A percentile compares a stretch with the other conserved stretches of the same genome.
Evolutionary conservation across 2,888 invertebrate genomes (phyloP).

Genomic region (Sphaeridia pumilis): DNA sequence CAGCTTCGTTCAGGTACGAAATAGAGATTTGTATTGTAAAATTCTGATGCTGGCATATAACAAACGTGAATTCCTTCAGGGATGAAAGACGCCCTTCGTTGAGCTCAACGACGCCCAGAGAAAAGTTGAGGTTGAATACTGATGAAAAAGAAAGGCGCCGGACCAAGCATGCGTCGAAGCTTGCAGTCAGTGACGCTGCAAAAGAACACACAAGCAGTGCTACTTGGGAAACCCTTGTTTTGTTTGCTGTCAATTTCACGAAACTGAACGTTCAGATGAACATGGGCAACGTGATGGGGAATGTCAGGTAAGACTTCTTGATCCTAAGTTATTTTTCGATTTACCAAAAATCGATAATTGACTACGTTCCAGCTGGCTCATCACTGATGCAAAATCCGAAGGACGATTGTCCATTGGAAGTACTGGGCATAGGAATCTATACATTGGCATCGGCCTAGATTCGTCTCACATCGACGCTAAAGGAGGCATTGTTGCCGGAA

Average conservation of each 20-base stretch:
- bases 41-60: too few relatives aligned
- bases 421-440: conserved; percentile 85
- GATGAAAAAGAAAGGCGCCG: conserved; percentile 25
- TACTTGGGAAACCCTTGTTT: conserved; percentile 90
- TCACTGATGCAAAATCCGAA: conserved; percentile 80
- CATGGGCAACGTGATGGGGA: conserved; percentile 99
- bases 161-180: conserved; percentile 6
- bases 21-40: not conserved
- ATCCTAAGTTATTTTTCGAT: not conserved
- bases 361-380: conserved; percentile 59
- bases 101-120: conserved; percentile 17
- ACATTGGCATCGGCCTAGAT: conserved; percentile 73
- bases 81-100: conserved; percentile 26
- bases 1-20: conserved; percentile 6
- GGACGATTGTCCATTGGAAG: conserved; percentile 88
- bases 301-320: conserved; percentile 55
- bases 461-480: conserved; percentile 88
- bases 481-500: conserved; percentile 95
- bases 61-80: conserved; percentile 4
- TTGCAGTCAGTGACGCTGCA: conserved; percentile 42
- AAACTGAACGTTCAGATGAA: conserved; percentile 95
- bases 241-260: conserved; percentile 92
- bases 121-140: conserved; percentile 22
- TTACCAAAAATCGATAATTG: not conserved
- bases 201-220: conserved; percentile 39